These are phyloP conservation scores for Tetramorium alpestre DNA, from an alignment of 1,140 invertebrate genomes.

Conservation along the genomic window DNA sequence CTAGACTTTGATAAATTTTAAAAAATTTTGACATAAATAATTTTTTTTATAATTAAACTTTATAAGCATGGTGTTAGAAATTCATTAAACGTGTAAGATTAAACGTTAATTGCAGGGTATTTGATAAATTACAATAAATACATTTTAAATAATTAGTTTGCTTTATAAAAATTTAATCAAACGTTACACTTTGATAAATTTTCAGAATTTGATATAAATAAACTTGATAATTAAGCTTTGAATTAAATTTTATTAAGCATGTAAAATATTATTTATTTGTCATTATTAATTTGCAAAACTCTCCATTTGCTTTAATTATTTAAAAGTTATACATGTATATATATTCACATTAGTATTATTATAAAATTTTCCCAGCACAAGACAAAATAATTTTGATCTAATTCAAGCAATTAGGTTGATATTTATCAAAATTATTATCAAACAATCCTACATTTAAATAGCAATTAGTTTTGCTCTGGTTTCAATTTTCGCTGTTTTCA, in stretches of 20 bases:
- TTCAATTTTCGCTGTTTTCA: conserved; percentile 32
- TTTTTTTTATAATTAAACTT: not conserved
- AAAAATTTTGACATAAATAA: not conserved
- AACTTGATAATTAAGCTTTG: not conserved
- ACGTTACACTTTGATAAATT: not conserved
- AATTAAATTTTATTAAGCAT: not conserved
- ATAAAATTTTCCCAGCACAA: not conserved
- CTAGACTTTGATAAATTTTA: not conserved
- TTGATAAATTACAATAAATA: not conserved
- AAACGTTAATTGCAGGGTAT: not conserved
- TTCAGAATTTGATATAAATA: not conserved
- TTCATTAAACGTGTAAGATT: not conserved
- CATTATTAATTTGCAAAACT: not conserved
- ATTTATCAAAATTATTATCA: not conserved
- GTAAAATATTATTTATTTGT: not conserved
- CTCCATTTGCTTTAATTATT: not conserved
- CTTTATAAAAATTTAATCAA: conserved; percentile 7
- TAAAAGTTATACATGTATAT: not conserved
- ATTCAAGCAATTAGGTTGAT: not conserved
- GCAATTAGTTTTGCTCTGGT: not conserved
- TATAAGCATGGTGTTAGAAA: not conserved
- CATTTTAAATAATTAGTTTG: not conserved
- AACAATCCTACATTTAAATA: not conserved
- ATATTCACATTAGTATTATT: not conserved
- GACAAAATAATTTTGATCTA: not conserved